These are phyloP conservation scores for Laothoe populi DNA, from an alignment of 2,888 invertebrate genomes.

Conservation along the genomic window DNA sequence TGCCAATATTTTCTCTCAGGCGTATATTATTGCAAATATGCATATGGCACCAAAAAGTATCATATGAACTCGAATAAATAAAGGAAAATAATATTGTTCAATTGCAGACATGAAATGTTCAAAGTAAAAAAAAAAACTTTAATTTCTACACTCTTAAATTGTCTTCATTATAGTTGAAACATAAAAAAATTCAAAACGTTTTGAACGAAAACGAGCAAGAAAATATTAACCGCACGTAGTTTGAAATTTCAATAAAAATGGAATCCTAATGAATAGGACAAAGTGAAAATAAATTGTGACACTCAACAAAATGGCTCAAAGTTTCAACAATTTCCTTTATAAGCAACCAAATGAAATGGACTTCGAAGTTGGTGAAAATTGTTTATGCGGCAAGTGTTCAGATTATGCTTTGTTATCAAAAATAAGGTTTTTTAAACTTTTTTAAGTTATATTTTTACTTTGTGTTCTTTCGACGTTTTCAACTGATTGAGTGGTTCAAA, in stretches of 20 bases:
- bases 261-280: constrained; percentile 27
- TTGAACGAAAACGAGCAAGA: background rate
- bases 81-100: too few species aligned
- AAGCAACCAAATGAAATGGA: constrained; percentile 5
- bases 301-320: constrained; percentile 30
- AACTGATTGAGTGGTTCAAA: too few species aligned
- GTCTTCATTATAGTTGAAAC: background rate
- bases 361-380: constrained; percentile 2
- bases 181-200: background rate
- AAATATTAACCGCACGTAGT: constrained; percentile 12
- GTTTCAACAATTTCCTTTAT: constrained; percentile 31
- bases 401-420: background rate
- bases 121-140: background rate
- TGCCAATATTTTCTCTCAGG: too few species aligned
- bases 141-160: background rate
- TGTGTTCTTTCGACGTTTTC: too few species aligned
- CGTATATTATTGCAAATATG: too few species aligned
- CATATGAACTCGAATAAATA: too few species aligned
- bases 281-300: constrained; percentile 32
- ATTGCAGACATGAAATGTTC: too few species aligned
- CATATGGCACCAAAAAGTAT: too few species aligned
- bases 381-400: background rate
- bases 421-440: background rate
- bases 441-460: too few species aligned
- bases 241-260: constrained; percentile 27